These are phyloP conservation scores for Epirrita christyi DNA, from an alignment of 2,888 invertebrate species.

Conservation along the genomic window DNA sequence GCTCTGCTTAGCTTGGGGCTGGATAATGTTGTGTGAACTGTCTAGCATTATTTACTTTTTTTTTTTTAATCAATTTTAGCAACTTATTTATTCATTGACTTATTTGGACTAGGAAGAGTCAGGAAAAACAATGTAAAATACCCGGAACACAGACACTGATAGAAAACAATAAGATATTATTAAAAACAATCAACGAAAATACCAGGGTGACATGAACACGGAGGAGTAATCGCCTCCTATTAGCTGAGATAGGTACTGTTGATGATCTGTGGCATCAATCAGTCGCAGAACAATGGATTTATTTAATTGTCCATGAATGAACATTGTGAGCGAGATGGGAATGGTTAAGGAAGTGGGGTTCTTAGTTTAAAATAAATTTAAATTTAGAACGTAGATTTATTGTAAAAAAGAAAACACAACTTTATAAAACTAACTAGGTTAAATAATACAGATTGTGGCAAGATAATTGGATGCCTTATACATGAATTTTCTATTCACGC, in stretches of 20 bases:
- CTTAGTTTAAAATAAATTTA: not conserved
- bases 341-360: not conserved
- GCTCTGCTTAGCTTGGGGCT: too few relatives aligned
- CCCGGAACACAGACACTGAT: constrained; percentile 3
- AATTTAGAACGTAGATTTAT: not conserved
- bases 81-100: too few relatives aligned
- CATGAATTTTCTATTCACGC: too few relatives aligned
- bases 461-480: too few relatives aligned
- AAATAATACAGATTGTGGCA: too few relatives aligned
- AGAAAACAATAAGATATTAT: constrained; percentile 31
- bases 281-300: constrained; percentile 31
- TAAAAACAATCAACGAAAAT: constrained; percentile 35
- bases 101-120: too few relatives aligned
- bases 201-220: constrained; percentile 39
- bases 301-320: constrained; percentile 25
- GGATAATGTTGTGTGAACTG: too few relatives aligned
- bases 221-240: constrained; percentile 35
- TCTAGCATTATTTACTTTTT: too few relatives aligned
- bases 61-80: too few relatives aligned
- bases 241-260: constrained; percentile 32
- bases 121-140: too few relatives aligned
- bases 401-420: not conserved
- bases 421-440: too few relatives aligned
- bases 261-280: constrained; percentile 37
- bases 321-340: not conserved